phyloP scores from a whole-genome alignment of 2,113 vertebrate genomes.

The Ictidomys tridecemlineatus region DNA sequence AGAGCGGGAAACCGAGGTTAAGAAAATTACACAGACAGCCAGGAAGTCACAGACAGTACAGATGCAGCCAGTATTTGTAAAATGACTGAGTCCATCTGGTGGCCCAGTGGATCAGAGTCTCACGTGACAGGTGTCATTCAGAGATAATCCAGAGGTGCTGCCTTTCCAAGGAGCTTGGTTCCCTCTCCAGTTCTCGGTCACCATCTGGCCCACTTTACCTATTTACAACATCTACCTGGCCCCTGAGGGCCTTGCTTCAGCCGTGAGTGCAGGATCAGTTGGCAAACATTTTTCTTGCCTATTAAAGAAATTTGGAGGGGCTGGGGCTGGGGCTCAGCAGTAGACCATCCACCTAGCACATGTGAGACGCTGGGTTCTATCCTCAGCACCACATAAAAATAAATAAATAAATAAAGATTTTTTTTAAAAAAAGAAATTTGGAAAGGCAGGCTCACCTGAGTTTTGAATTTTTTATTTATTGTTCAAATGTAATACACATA shows the following conservation, averaged over 20 bases:
- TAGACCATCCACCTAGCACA: too few species aligned
- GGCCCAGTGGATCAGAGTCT: neutral
- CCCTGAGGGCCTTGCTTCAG: neutral
- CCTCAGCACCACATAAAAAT: too few species aligned
- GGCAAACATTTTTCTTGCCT: neutral
- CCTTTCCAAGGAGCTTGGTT: neutral
- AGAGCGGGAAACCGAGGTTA: neutral
- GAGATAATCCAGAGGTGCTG: neutral
- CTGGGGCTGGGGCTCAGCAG: too few species aligned
- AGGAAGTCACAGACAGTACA: neutral
- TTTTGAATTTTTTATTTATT: neutral
- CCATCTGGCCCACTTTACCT: neutral
- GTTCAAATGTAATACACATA: neutral
- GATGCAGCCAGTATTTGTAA: neutral
- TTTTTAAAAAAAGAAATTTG: neutral
- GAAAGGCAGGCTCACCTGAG: too few species aligned
- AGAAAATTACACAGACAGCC: neutral
- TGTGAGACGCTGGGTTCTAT: too few species aligned
- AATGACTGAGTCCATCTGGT: neutral
- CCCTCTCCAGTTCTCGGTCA: neutral
- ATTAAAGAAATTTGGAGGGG: neutral
- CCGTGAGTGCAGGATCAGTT: neutral
- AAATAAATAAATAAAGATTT: too few species aligned
- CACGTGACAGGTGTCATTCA: neutral
- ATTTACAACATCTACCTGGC: neutral